Evolutionary conservation across 2,113 vertebrate genomes (phyloP).

Genomic region (Dromas ardeola): DNA sequence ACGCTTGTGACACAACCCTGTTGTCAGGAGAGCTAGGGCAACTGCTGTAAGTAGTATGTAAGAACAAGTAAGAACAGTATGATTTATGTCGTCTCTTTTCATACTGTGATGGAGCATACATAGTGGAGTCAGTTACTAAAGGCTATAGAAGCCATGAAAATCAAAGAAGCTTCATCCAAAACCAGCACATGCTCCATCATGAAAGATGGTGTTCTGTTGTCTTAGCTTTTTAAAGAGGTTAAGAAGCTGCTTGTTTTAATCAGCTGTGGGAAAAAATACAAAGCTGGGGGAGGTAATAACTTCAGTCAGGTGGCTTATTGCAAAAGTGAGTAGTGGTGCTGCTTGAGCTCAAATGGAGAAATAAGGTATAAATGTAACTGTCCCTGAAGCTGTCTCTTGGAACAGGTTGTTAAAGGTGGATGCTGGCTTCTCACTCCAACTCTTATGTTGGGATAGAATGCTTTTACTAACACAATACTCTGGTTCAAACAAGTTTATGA

Average conservation of each 20-base stretch:
- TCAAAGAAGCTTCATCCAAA: not conserved
- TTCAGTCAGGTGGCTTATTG: not conserved
- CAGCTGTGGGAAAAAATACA: not conserved
- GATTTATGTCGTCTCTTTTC: not conserved
- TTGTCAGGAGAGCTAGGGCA: not conserved
- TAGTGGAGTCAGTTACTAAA: not conserved
- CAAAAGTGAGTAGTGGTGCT: not conserved
- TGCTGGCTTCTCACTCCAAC: not conserved
- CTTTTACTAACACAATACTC: not conserved
- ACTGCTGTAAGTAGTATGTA: too few species aligned
- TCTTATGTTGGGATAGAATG: not conserved
- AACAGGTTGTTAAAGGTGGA: not conserved
- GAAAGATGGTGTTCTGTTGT: not conserved
- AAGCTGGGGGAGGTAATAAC: not conserved
- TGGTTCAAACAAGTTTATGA: not conserved
- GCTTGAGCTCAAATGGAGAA: not conserved
- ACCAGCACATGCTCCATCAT: rapidly evolving
- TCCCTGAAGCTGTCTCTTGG: not conserved
- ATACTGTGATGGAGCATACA: too few species aligned
- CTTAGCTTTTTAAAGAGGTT: not conserved
- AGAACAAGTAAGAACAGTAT: not conserved
- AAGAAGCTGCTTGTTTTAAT: not conserved
- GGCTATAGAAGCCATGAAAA: not conserved
- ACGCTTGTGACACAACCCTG: rapidly evolving
- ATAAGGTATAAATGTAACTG: not conserved